Evolutionary conservation across 2,113 vertebrate species (phyloP).

Genomic region (Stegostoma tigrinum): DNA sequence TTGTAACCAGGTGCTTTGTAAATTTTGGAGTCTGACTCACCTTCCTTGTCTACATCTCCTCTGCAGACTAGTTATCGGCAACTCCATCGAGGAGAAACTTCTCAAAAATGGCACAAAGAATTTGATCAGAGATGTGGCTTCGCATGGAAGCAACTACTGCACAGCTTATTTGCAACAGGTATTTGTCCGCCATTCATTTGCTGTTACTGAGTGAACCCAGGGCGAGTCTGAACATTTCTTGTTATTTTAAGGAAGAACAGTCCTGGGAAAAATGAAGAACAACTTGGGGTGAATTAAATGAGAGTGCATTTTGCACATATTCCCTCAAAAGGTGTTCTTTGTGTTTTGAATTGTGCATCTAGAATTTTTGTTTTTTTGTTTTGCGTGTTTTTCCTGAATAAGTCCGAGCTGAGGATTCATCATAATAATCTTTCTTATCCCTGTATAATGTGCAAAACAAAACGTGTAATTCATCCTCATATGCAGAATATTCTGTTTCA

Average conservation of each 20-base stretch:
- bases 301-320: neutral
- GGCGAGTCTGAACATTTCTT: neutral
- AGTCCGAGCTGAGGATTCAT: neutral
- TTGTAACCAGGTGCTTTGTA: neutral
- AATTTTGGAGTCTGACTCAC: neutral
- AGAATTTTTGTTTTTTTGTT: neutral
- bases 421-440: neutral
- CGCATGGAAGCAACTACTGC: slow-evolving; percentile 84
- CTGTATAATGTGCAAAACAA: neutral
- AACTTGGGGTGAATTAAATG: neutral
- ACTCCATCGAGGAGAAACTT: slow-evolving; percentile 87
- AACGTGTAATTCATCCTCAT: neutral
- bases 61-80: slow-evolving; percentile 77
- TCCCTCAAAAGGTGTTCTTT: neutral
- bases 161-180: slow-evolving; percentile 89
- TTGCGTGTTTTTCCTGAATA: neutral
- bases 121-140: slow-evolving; percentile 85
- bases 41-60: neutral
- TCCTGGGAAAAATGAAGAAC: neutral
- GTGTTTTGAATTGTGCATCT: neutral
- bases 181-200: neutral
- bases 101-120: slow-evolving; percentile 88
- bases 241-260: neutral
- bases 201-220: neutral
- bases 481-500: neutral